A percentile compares a stretch with the other conserved stretches of the same genome.
These are phyloP conservation scores for Hydrotaea cyrtoneurina DNA, from an alignment of 2,888 invertebrate genomes.

Conservation along the genomic window DNA sequence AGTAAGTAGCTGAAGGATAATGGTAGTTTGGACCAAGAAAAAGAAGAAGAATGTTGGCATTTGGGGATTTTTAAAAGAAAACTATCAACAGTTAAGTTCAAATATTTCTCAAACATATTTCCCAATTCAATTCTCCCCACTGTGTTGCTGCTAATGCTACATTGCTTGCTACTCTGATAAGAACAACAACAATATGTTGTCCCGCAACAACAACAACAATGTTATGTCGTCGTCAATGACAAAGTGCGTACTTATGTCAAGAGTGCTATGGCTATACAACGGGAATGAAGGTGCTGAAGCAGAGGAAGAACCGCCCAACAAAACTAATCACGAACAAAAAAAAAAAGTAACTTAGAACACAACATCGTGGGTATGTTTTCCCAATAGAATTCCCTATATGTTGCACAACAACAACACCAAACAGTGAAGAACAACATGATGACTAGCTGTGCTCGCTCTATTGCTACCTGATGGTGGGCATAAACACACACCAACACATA, in stretches of 20 bases:
- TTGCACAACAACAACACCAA: neutral
- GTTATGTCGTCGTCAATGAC: constrained; percentile 6
- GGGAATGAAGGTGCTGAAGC: neutral
- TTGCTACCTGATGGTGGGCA: neutral
- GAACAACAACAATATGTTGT: no score
- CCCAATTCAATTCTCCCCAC: no score
- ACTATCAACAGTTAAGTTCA: no score
- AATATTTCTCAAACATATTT: no score
- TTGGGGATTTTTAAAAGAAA: no score
- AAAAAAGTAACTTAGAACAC: neutral
- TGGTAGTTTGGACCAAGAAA: no score
- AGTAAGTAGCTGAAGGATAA: no score
- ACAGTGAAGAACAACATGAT: neutral
- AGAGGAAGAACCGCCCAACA: neutral
- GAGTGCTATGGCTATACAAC: neutral
- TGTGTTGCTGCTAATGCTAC: no score
- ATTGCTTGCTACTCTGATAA: no score
- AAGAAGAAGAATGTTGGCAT: no score
- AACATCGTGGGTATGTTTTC: neutral
- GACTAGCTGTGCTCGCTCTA: neutral
- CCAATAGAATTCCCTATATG: neutral
- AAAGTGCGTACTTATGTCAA: constrained; percentile 3
- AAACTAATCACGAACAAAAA: neutral
- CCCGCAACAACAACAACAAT: neutral
- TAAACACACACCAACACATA: neutral